Conservation (phyloP, 2,113 vertebrate species). For the Rhadina sibilatrix region DNA sequence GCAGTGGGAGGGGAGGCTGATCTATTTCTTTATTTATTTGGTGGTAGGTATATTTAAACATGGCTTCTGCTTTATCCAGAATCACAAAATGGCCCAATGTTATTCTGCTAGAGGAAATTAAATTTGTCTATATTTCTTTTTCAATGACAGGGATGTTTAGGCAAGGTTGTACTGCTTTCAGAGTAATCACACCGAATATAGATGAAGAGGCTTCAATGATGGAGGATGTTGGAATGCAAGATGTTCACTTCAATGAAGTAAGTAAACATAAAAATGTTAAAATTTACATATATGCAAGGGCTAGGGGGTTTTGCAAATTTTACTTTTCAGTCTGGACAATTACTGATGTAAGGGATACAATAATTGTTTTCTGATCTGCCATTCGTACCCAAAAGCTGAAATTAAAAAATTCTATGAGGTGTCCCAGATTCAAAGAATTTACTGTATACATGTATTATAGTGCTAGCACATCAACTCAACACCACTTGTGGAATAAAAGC, state of each 20-base stretch:
- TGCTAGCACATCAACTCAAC: not conserved
- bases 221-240: conserved; percentile 99
- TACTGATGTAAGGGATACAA: not conserved
- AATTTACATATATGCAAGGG: not conserved
- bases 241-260: conserved; percentile 97
- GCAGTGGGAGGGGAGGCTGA: not conserved
- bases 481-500: not conserved
- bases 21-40: not conserved
- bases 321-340: not conserved
- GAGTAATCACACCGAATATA: conserved; percentile 96
- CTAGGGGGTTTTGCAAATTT: not conserved
- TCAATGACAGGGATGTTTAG: conserved; percentile 87
- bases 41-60: not conserved
- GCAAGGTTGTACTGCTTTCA: conserved; percentile 94
- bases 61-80: not conserved
- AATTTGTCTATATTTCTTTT: not conserved
- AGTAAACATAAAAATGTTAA: not conserved
- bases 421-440: not conserved
- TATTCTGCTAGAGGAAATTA: not conserved
- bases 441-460: not conserved
- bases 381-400: not conserved
- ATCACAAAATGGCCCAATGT: not conserved
- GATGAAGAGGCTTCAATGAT: conserved; percentile 99
- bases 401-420: not conserved
- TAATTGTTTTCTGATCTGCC: not conserved